Base-by-base conservation (phyloP, 1,140 invertebrate species). In the Babylonia areolata region DNA sequence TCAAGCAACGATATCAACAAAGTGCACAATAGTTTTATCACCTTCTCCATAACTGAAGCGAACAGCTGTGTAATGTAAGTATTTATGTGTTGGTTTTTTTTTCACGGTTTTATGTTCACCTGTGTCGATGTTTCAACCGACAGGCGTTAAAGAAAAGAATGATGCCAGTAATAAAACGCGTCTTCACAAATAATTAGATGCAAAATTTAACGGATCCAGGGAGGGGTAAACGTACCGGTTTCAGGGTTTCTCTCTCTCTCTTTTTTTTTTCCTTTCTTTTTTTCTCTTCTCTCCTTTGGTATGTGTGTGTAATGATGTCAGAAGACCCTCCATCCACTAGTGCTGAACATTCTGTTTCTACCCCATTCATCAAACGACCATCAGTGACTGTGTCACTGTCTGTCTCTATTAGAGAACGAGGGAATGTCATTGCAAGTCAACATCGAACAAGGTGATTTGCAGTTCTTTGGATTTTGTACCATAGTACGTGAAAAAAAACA, bases 1-100 rank as follows among this genome's bases (percentile, higher is more conserved):
- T 77, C 75, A 77, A 77, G 75, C 75, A 77, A 77, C 75, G 37
- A 28, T 35, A 40, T 77, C 33, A 77, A 77, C 75, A 77, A 77
- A 77, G 75, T 77, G 35, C 37, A 77, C 75, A 23, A 12, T 3
- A 77, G 3, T 6, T 77, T 77, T 77, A 11, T 17, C 33, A 77
- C 28, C 33, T 17, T 3, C 35, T 40, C 40, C 31, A 5, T 3
- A 3, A 28, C 40, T 17, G 23, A 69, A 33, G 11, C 31, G 3
- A 73, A 33, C 71, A 35, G 12, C 35, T 73, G 31, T 20, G 11
- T 3, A 37, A 37, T 77, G 75, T 37, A 31, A 37, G 35, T 40
- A 42, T 37, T 23, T 40, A 3, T 39, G 40, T 20, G 15, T 77
- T 40, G 35, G 23, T 40, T 17, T 9, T n/a, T n/a, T n/a, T n/a